Conservation (phyloP, 2,113 vertebrate species). For the Isurus oxyrinchus region DNA sequence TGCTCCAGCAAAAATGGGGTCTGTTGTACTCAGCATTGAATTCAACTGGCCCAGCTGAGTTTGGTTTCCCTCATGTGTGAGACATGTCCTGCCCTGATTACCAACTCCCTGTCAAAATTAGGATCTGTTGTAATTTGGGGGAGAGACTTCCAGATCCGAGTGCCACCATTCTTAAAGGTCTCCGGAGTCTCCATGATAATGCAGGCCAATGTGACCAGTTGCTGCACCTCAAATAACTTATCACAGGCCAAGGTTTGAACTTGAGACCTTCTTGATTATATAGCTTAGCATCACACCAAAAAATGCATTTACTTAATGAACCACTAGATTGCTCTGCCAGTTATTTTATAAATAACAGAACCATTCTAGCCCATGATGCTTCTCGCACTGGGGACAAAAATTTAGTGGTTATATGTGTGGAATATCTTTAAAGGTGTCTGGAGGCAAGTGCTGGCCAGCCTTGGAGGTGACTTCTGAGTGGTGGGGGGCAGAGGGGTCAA, state of each 20-base stretch:
- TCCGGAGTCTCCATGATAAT: background rate
- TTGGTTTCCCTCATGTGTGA: too few relatives aligned
- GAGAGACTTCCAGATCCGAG: background rate
- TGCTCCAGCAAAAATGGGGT: too few relatives aligned
- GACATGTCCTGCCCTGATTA: too few relatives aligned
- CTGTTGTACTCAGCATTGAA: too few relatives aligned
- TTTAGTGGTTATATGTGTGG: background rate
- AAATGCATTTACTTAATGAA: background rate
- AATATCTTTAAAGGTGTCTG: background rate
- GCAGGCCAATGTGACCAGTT: background rate
- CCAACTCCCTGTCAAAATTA: too few relatives aligned
- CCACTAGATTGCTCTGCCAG: background rate
- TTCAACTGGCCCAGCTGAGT: too few relatives aligned
- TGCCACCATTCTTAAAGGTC: background rate
- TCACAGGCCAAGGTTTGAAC: background rate
- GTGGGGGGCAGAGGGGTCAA: too few relatives aligned
- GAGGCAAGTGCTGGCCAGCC: too few relatives aligned
- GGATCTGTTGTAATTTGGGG: too few relatives aligned
- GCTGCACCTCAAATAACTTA: background rate
- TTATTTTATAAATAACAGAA: background rate
- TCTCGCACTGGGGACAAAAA: background rate
- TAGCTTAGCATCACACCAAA: background rate
- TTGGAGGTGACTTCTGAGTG: too few relatives aligned
- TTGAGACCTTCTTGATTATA: background rate
- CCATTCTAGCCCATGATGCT: background rate